Evolutionary conservation across 2,888 invertebrate genomes (phyloP).

Genomic region (Hoplodrina ambigua): DNA sequence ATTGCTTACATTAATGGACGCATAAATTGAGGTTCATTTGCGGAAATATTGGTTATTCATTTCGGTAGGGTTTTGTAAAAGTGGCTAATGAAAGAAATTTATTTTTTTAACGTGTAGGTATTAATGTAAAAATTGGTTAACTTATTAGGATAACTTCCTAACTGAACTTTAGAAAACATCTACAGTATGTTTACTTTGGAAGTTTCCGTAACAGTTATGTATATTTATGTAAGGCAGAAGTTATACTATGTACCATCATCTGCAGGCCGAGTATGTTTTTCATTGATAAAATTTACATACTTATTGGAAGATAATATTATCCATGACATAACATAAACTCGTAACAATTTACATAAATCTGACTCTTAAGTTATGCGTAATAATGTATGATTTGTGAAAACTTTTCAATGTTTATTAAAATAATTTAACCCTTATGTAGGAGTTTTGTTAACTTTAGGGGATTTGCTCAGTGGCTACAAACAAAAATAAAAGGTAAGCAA

Average conservation of each 20-base stretch:
- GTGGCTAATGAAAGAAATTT: not conserved
- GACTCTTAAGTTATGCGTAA: conserved; percentile 1
- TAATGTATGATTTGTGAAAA: not conserved
- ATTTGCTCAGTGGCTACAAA: not conserved
- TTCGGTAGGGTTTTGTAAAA: not conserved
- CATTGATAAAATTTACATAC: conserved; percentile 42
- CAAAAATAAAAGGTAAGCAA: not conserved
- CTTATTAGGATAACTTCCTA: not conserved
- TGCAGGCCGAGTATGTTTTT: conserved; percentile 22
- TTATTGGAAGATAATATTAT: conserved; percentile 30
- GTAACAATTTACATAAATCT: conserved; percentile 32
- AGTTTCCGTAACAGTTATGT: conserved; percentile 13
- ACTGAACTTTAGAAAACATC: not conserved
- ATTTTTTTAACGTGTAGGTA: not conserved
- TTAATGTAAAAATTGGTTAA: not conserved
- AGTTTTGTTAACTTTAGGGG: not conserved
- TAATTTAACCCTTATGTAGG: conserved; percentile 7
- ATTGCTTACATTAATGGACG: conserved; percentile 35
- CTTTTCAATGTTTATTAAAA: conserved; percentile 14
- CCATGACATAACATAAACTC: conserved; percentile 12
- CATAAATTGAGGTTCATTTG: conserved; percentile 22
- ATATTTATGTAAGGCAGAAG: conserved; percentile 9
- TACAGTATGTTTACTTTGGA: conserved; percentile 6
- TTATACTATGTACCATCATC: conserved; percentile 13
- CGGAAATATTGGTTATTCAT: conserved; percentile 7